These are phyloP conservation scores for Hoplodrina blanda DNA, from an alignment of 2,888 invertebrate genomes.

Conservation along the genomic window DNA sequence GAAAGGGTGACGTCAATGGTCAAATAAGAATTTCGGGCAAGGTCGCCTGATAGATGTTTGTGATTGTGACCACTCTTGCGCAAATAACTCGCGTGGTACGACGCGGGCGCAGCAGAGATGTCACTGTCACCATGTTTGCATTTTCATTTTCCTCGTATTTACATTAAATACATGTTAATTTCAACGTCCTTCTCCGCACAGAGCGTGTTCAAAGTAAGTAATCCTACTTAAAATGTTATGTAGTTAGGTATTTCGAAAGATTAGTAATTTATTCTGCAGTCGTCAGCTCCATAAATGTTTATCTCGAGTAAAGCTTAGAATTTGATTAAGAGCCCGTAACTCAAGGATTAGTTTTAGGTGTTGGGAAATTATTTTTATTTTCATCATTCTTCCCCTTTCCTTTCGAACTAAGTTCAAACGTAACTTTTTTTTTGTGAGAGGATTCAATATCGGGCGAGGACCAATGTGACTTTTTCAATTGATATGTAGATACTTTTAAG, in stretches of 20 bases:
- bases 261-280: slow-evolving; percentile 57
- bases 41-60: slow-evolving; percentile 84
- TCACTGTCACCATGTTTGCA: slow-evolving; percentile 73
- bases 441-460: no score
- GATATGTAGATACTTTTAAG: no score
- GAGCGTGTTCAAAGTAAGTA: slow-evolving; percentile 58
- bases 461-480: no score
- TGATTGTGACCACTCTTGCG: slow-evolving; percentile 78
- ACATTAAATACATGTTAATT: slow-evolving; percentile 79
- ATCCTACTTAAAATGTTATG: slow-evolving; percentile 52
- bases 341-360: slow-evolving; percentile 23
- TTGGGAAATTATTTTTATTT: slow-evolving; percentile 7
- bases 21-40: slow-evolving; percentile 86
- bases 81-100: slow-evolving; percentile 69
- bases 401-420: not conserved
- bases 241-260: slow-evolving; percentile 50
- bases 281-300: slow-evolving; percentile 59
- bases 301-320: slow-evolving; percentile 51
- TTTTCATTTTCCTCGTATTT: slow-evolving; percentile 81
- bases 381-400: not conserved
- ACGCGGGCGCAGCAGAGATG: slow-evolving; percentile 51
- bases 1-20: slow-evolving; percentile 67
- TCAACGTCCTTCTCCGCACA: slow-evolving; percentile 74
- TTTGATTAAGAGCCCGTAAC: slow-evolving; percentile 30
- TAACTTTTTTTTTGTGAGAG: no score